Evolutionary conservation across 1,140 invertebrate species (phyloP).

Genomic region (Globodera rostochiensis): DNA sequence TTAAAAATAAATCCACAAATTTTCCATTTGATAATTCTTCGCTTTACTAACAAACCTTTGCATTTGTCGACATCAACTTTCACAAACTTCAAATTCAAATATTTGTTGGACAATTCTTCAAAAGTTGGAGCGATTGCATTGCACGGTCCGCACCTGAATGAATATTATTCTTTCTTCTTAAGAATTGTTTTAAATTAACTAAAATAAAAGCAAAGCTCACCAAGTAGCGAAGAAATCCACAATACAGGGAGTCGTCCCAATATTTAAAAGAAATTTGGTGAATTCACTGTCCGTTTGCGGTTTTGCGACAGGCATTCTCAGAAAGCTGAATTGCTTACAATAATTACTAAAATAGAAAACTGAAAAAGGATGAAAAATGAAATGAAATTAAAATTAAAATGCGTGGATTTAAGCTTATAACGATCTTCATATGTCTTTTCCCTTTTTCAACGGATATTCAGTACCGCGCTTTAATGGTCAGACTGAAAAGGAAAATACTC

Average conservation of each 20-base stretch:
- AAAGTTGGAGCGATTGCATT: conserved; percentile 86
- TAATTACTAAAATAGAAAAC: no score
- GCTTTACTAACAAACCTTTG: conserved; percentile 34
- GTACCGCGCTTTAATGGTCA: no score
- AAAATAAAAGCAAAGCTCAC: conserved; percentile 50
- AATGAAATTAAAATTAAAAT: no score
- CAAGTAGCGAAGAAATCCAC: conserved; percentile 68
- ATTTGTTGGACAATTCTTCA: conserved; percentile 78
- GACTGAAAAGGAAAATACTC: no score
- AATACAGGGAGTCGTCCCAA: conserved; percentile 44
- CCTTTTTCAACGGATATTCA: no score
- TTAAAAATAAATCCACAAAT: no score
- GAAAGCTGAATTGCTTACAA: neutral
- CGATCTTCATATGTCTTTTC: no score
- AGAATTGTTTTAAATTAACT: neutral
- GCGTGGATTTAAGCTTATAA: no score
- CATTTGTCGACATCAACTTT: conserved; percentile 71
- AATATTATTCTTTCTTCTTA: conserved; percentile 23
- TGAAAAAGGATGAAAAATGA: no score
- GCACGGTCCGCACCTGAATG: conserved; percentile 86
- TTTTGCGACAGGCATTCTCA: conserved; percentile 37
- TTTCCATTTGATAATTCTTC: neutral
- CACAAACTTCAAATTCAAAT: conserved; percentile 84
- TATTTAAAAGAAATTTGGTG: conserved; percentile 33
- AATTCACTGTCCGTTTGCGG: conserved; percentile 46